Evolutionary conservation across 2,797 vertebrate species (phyloP).

Genomic region (Tapirus indicus): DNA sequence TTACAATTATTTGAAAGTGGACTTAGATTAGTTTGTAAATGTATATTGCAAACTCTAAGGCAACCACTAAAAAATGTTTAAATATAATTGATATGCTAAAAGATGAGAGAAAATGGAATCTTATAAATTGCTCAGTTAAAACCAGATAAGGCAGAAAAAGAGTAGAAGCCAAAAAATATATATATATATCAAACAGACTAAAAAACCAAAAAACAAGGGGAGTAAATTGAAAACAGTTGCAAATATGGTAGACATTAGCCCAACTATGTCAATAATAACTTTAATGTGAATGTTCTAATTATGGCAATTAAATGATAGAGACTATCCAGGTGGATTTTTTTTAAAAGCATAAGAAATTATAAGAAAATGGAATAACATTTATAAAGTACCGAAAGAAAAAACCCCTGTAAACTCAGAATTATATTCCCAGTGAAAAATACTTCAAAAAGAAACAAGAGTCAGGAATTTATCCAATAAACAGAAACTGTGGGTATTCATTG

Average conservation of each 20-base stretch:
- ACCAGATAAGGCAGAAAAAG: not conserved
- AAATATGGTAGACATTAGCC: not conserved
- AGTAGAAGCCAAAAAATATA: not conserved
- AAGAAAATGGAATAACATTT: not conserved
- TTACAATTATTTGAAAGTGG: not conserved
- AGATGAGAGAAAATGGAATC: not conserved
- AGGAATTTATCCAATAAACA: not conserved
- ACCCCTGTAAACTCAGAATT: not conserved
- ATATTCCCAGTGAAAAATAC: not conserved
- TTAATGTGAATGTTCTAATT: not conserved
- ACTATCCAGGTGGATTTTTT: not conserved
- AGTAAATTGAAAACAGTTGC: not conserved
- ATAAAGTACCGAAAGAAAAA: not conserved
- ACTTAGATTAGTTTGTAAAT: not conserved
- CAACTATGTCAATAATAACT: not conserved
- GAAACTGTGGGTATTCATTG: not conserved
- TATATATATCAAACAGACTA: not conserved
- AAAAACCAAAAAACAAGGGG: not conserved
- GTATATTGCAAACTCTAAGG: not conserved
- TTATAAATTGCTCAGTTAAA: not conserved
- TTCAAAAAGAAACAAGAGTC: not conserved
- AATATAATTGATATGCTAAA: not conserved
- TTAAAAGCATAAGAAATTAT: not conserved
- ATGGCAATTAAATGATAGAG: not conserved
- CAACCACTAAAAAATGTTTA: not conserved